Base-by-base conservation (phyloP, 1,140 invertebrate species). In the Elysia chlorotica region DNA sequence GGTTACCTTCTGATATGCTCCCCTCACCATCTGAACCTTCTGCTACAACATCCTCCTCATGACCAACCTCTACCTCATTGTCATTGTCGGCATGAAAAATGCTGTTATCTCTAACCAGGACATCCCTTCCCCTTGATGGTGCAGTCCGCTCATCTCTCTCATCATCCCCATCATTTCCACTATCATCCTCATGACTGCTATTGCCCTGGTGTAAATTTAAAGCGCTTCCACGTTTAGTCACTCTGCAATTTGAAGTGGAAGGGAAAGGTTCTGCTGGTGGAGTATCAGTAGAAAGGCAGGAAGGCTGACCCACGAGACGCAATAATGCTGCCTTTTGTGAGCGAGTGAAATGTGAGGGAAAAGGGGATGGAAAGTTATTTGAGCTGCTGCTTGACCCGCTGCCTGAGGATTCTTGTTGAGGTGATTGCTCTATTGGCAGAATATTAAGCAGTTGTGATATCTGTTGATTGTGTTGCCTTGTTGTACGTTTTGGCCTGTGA, bases 181-280 rank as follows among this genome's bases (percentile, higher is more conserved):
- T 75, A 19, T 82, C 78, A n/a, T 74, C 71, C 23, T 76, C 76
- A 54, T 78, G 76, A 36, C 77, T 75, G 17, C 74, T 37, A 33
- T 19, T 57, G 4, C 36, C 36, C n/a, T n/a, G n/a, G n/a, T n/a
- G n/a, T n/a, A n/a, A n/a, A n/a, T n/a, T n/a, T n/a, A n/a, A n/a
- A n/a, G n/a, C n/a, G n/a, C n/a, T n/a, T n/a, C n/a, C n/a, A n/a
- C 67, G 57, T 59, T 56, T 30, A 23, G 67, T 69, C 2, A 69
- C 67, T 35, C 57, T 69, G 23, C 57, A 69, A 37, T 25, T 69
- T 2, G 65, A n/a, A n/a, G n/a, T 67, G 31, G 74, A 65, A 17
- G 63, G 17, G 23, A n/a, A n/a, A n/a, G n/a, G n/a, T n/a, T n/a
- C n/a, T n/a, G 69, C 69, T 5, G 69, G 69, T 2, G 69, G 69